phyloP scores from a whole-genome alignment of 2,888 invertebrate species.

The Drosophila demipolita region DNA sequence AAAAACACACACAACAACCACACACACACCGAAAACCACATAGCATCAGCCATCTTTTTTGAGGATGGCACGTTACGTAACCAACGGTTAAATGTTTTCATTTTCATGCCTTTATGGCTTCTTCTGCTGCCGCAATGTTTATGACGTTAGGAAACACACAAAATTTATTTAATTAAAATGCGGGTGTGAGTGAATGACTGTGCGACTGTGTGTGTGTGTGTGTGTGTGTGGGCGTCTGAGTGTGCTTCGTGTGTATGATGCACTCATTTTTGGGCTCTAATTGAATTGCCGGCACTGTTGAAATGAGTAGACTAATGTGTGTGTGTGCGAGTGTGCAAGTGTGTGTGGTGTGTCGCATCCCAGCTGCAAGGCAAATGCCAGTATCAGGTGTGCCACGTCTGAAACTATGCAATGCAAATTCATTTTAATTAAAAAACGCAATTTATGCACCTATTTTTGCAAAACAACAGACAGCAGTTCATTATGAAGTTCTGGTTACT shows the following conservation, averaged over 20 bases:
- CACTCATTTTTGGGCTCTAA: slow-evolving; percentile 55
- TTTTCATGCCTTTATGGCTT: slow-evolving; percentile 61
- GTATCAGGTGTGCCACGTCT: slow-evolving; percentile 51
- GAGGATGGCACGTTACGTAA: slow-evolving; percentile 37
- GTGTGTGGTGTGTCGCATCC: slow-evolving; percentile 25
- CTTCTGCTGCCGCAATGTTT: slow-evolving; percentile 53
- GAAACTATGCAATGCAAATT: slow-evolving; percentile 55
- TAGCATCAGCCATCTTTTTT: slow-evolving; percentile 18
- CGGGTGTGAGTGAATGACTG: slow-evolving; percentile 17
- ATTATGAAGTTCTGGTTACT: slow-evolving; percentile 17
- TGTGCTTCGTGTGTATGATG: slow-evolving; percentile 16
- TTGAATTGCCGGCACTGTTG: slow-evolving; percentile 65
- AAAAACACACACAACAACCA: not conserved
- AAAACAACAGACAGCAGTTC: slow-evolving; percentile 33
- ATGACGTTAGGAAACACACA: slow-evolving; percentile 67
- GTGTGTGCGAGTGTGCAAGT: slow-evolving; percentile 13
- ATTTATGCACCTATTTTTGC: slow-evolving; percentile 17
- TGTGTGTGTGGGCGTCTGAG: not conserved
- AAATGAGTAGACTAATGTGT: slow-evolving; percentile 47
- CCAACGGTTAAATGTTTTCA: slow-evolving; percentile 74
- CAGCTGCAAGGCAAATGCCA: slow-evolving; percentile 21
- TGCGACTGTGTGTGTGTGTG: too few relatives aligned
- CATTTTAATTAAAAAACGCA: slow-evolving; percentile 71
- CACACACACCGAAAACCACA: not conserved
- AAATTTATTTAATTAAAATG: slow-evolving; percentile 77